These are phyloP conservation scores for Bradysia coprophila DNA, from an alignment of 1,140 invertebrate species.

Conservation along the genomic window DNA sequence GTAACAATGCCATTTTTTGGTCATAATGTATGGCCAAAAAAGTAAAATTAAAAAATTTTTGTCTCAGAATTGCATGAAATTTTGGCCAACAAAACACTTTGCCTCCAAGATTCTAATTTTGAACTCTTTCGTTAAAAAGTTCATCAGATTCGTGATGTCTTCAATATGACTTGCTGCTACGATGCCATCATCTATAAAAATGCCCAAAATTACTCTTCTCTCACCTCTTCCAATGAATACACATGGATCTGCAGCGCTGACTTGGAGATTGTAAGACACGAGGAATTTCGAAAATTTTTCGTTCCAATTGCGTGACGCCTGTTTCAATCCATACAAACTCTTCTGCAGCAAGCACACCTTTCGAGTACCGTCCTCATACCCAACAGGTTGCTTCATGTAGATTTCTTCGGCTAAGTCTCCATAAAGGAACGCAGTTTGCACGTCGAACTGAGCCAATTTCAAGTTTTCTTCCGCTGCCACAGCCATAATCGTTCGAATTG, in stretches of 20 bases:
- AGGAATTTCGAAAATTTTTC: conserved; percentile 15
- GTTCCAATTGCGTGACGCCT: conserved; percentile 11
- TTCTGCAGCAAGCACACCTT: conserved; percentile 8
- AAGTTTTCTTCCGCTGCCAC: conserved; percentile 4
- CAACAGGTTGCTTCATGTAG: conserved; percentile 21
- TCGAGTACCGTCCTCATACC: conserved; percentile 6
- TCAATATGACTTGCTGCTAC: conserved; percentile 9
- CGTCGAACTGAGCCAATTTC: conserved; percentile 11
- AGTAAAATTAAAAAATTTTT: no score
- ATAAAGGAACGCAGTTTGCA: conserved; percentile 11
- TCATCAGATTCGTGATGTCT: conserved; percentile 10
- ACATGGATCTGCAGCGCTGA: conserved; percentile 17
- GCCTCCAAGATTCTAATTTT: conserved; percentile 10
- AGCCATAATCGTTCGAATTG: conserved; percentile 10
- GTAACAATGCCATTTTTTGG: no score
- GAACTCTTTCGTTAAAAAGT: conserved; percentile 11
- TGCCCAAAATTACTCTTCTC: conserved; percentile 14
- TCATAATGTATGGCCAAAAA: no score
- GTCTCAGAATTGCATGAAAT: conserved; percentile 9
- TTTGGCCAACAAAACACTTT: conserved; percentile 12
- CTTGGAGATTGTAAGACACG: conserved; percentile 16
- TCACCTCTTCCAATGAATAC: conserved; percentile 14
- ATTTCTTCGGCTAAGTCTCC: conserved; percentile 14
- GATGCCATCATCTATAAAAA: conserved; percentile 29
- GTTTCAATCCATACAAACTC: conserved; percentile 14